These are phyloP conservation scores for Tetramorium alpestre DNA, from an alignment of 1,140 invertebrate species.

Conservation along the genomic window DNA sequence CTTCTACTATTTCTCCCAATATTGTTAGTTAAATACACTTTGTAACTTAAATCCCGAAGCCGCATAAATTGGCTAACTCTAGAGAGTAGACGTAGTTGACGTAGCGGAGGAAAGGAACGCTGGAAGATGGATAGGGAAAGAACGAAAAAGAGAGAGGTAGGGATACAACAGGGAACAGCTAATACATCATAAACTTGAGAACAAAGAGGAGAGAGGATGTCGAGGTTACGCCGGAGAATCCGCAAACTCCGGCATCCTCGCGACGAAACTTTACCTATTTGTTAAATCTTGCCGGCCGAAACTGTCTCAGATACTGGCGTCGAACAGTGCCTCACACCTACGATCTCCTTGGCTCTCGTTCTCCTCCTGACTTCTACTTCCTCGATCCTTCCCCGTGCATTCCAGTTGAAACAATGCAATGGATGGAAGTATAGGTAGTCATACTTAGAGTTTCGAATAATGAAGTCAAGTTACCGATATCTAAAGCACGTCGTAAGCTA, in stretches of 20 bases:
- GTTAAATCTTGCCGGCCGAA: conserved; percentile 84
- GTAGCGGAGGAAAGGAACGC: conserved; percentile 16
- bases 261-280: conserved; percentile 85
- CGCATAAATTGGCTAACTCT: conserved; percentile 70
- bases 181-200: conserved; percentile 86
- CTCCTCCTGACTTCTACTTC: conserved; percentile 55
- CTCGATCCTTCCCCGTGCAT: conserved; percentile 59
- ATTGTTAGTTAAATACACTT: conserved; percentile 14
- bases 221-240: conserved; percentile 79
- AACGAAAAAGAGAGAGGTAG: conserved; percentile 66
- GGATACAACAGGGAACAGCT: conserved; percentile 78
- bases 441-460: not conserved
- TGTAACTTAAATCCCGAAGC: conserved; percentile 55
- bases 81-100: conserved; percentile 37
- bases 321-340: conserved; percentile 78
- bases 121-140: conserved; percentile 58
- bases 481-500: not conserved
- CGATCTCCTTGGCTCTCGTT: conserved; percentile 67
- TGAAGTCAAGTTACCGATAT: conserved; percentile 27
- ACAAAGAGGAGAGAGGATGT: conserved; percentile 84
- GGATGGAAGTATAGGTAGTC: conserved; percentile 29
- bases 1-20: conserved; percentile 3
- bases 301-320: conserved; percentile 84
- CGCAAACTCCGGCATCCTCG: conserved; percentile 74
- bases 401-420: conserved; percentile 50